Base-by-base conservation (phyloP, 2,888 invertebrate species). In the Craniophora ligustri region DNA sequence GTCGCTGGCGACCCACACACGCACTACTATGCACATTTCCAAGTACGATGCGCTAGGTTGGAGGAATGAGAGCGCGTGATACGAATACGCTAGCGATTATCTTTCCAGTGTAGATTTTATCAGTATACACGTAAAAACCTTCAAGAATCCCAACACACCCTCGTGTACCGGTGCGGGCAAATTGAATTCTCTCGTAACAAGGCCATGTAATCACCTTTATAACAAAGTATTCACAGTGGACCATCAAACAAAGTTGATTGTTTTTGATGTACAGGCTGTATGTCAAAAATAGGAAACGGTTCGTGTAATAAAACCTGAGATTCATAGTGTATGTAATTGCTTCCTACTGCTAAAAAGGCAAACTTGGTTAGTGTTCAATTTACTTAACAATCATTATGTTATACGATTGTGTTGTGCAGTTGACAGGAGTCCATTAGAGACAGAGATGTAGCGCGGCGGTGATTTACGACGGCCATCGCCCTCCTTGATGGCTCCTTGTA, bases 11-110 rank as follows among this genome's bases (percentile, higher is more conserved):
- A 84, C 84, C 84, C 84, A 85, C 89, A 85, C 87, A 84, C 79
- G 84, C 86, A 81, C 78, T 83, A 79, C 76, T 80, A 84, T 86
- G 87, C 88, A 88, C 87, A 89, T 84, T 84, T 83, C 86, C 86
- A 87, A 87, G 89, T 85, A 85, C 87, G 84, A 86, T 91, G 90
- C 90, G 87, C 90, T 89, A 88, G 85, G 79, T 86, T 84, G 87
- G 80, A 82, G 86, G 88, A 91, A 90, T 86, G 88, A 80, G 87
- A 82, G 81, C 87, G 84, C 92, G 91, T 91, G 92, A 87, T 85
- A 72, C 76, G 92, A 88, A 92, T 92, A 84, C 84, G 64, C 81
- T 81, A 81, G 76, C 80, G 76, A 75, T 82, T 83, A 79, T 82
- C 82, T 81, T 78, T 80, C 75, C 75, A 82, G 75, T 77, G 76